Conservation (phyloP, 2,113 vertebrate species). For the Platysteira castanea region DNA sequence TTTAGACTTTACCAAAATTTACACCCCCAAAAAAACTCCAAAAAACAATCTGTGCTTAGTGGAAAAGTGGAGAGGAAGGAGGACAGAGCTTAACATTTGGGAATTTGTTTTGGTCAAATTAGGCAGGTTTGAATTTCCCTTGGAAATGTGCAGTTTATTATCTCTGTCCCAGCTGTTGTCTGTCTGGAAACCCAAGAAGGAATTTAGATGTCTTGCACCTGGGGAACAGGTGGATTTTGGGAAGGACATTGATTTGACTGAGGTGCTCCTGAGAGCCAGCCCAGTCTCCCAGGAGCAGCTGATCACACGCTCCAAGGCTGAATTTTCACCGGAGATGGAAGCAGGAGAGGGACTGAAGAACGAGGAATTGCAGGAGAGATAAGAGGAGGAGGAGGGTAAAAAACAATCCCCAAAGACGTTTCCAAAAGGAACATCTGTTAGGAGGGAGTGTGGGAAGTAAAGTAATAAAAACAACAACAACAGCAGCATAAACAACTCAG, state of each 20-base stretch:
- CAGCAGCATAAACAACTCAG: not conserved
- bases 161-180: not conserved
- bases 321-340: not conserved
- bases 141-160: not conserved
- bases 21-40: not conserved
- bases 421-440: not conserved
- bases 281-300: not conserved
- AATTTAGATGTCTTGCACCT: not conserved
- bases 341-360: not conserved
- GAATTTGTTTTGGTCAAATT: not conserved
- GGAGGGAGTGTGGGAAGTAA: not conserved
- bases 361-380: not conserved
- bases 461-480: not conserved
- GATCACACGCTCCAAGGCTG: not conserved
- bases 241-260: not conserved
- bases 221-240: not conserved
- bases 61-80: not conserved
- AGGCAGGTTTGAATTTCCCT: not conserved
- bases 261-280: not conserved
- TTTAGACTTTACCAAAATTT: not conserved
- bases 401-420: not conserved
- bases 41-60: not conserved
- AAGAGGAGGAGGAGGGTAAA: not conserved
- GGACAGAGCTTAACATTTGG: not conserved
- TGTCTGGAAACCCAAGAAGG: not conserved